Evolutionary conservation across 2,888 invertebrate genomes (phyloP).

Genomic region (Acleris literana): DNA sequence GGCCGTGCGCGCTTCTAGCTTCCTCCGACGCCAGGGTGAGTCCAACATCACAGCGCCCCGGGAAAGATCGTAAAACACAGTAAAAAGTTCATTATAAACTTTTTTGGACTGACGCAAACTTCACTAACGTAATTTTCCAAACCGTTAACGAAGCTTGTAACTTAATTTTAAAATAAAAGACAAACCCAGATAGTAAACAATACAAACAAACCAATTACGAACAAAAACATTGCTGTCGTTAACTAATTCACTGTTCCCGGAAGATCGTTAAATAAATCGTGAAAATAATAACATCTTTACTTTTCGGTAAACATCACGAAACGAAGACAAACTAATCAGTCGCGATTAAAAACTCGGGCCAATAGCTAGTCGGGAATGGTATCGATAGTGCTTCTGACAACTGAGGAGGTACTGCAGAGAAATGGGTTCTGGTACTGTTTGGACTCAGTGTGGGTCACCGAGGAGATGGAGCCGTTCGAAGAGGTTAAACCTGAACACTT

Average conservation of each 20-base stretch:
- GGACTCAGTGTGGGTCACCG: slow-evolving; percentile 68
- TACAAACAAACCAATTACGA: slow-evolving; percentile 13
- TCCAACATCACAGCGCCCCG: slow-evolving; percentile 47
- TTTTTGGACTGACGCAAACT: slow-evolving; percentile 40
- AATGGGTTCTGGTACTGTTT: slow-evolving; percentile 73
- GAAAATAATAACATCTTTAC: neutral
- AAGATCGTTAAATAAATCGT: slow-evolving; percentile 6
- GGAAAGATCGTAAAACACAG: slow-evolving; percentile 37
- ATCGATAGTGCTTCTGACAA: slow-evolving; percentile 68
- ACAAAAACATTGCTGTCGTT: slow-evolving; percentile 12
- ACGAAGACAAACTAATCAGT: slow-evolving; percentile 37
- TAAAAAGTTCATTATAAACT: too few relatives aligned
- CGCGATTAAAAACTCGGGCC: slow-evolving; percentile 35
- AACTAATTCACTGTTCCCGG: slow-evolving; percentile 28
- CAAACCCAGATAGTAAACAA: slow-evolving; percentile 1
- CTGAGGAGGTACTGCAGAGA: slow-evolving; percentile 71
- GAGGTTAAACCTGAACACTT: slow-evolving; percentile 67
- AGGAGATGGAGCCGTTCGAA: slow-evolving; percentile 76
- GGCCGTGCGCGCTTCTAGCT: slow-evolving; percentile 79
- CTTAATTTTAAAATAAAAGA: slow-evolving; percentile 7
- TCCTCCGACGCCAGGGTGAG: slow-evolving; percentile 80
- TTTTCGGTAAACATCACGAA: slow-evolving; percentile 11
- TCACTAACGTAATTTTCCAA: slow-evolving; percentile 47
- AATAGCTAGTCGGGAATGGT: slow-evolving; percentile 57
- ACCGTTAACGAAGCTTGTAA: slow-evolving; percentile 29